Percentiles rank a stretch among this genome's conserved stretches.
phyloP scores from a whole-genome alignment of 37 sponge, comb jelly and placozoan genomes.

The Eunapius fragilis region DNA sequence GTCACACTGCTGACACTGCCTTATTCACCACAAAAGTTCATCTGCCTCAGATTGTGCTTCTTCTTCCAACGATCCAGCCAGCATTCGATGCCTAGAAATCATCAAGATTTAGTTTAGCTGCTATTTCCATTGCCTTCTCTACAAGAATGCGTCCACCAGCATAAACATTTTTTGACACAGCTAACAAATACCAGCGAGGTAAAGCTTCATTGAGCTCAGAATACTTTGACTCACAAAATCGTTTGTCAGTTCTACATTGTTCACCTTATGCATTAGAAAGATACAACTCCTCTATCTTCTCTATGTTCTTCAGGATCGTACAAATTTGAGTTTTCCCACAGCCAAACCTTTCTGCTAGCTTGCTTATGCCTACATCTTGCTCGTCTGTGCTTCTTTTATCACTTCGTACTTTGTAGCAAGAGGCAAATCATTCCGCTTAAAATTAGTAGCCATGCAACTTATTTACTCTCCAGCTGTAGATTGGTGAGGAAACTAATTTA shows the following conservation, averaged over 20 bases:
- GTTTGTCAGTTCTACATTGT: conserved; percentile 1
- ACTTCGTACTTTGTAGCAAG: conserved; percentile 10
- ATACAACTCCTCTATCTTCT: conserved; percentile 25
- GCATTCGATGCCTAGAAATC: conserved; percentile 62
- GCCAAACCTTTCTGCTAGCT: conserved; percentile 44
- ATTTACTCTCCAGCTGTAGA: no score
- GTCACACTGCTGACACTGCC: conserved; percentile 47
- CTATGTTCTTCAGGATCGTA: conserved; percentile 44
- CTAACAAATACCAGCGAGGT: conserved; percentile 33
- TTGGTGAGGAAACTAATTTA: background rate
- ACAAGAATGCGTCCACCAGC: conserved; percentile 25
- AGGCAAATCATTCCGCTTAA: background rate
- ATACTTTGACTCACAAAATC: conserved; percentile 22
- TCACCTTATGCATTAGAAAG: conserved; percentile 6
- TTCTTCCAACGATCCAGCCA: conserved; percentile 73
- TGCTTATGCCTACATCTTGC: conserved; percentile 14
- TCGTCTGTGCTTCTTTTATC: conserved; percentile 18
- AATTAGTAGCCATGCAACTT: background rate
- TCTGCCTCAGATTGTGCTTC: conserved; percentile 49
- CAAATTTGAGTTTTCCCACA: conserved; percentile 63
- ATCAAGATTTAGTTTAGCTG: conserved; percentile 32
- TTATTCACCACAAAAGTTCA: conserved; percentile 71
- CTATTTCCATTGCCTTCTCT: conserved; percentile 65
- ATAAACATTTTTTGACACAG: conserved; percentile 42
- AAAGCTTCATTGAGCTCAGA: conserved; percentile 44